Evolutionary conservation across 2,113 vertebrate species (phyloP), one percentile per base, ranked within the genome.

Genomic region (Suricata suricatta): DNA sequence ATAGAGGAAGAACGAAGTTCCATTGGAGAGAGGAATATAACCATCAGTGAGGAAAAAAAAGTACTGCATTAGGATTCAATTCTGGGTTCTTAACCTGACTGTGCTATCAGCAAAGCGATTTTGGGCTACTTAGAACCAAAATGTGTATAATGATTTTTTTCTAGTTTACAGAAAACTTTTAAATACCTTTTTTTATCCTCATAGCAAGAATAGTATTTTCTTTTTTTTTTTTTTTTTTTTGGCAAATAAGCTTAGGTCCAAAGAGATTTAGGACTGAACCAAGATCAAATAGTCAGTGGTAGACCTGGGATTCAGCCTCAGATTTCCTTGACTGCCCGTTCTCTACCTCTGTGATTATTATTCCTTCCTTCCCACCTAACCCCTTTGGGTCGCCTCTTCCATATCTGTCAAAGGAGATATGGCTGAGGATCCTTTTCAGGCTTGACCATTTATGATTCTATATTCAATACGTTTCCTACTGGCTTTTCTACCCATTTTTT

Each of bases 191-290:
- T 90, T 47, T 85, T 90, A 90, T 52, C 27, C 27, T 69, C 27
- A 23, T 72, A 66, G 68, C 14, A 88, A 86, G 16, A 85, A 41
- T 79, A 52, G 90, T 72, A 69, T 88, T 84, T 91, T 85, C 44
- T 54, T 68, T 50, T 95, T 95, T 52, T 54, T 81, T 96, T 79
- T 54, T 68, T 50, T 95, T 95, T 52, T 54, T 81, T 96, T 79
- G 44, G 71, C 31, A 57, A 80, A 94, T 1, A 89, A 60, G 38
- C 80, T 92, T 54, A 87, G 31, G 6, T 94, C 93, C 68, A 82
- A 25, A 93, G 68, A 93, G 57, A 31, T 72, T 50, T n/a, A 66
- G 12, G 50, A 77, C 23, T 94, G 87, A 94, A 81, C 54, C 41
- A 68, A 81, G 50, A 74, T 79, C 64, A 69, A 23, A 33, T 52